Evolutionary conservation across 2,888 invertebrate genomes (phyloP), one percentile per base, ranked within the genome.

Genomic region (Dicranocentrus wangi): DNA sequence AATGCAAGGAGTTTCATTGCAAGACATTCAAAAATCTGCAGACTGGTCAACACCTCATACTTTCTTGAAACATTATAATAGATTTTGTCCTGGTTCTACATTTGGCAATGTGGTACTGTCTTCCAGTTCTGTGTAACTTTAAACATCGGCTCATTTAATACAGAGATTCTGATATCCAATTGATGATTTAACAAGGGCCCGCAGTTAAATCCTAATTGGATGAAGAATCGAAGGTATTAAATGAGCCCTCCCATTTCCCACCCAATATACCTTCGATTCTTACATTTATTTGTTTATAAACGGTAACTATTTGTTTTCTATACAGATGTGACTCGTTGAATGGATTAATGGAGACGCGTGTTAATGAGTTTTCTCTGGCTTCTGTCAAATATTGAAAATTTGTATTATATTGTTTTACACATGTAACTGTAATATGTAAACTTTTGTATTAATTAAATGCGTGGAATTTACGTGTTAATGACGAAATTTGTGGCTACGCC

Each of bases 81-180:
- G 39, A n/a, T 17, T 47, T 10, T n/a, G 47, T 47, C 17, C 17
- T 17, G 5, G 47, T 13, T 5, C n/a, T 17, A 7, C 39, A 39
- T 39, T 39, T 13, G 39, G 8, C 8, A 8, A 7, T 7, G 39
- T 13, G 13, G 39, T 39, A 39, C 39, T 8, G 39, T 39, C 39
- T 39, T 8, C 3, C 5, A 13, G 3, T 17, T 47, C 47, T 17
- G 15, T n/a, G 47, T 47, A 10, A 17, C 47, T 47, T 47, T 47
- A 17, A 47, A 47, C 47, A 15, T 47, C 47, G 47, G 47, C 47
- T 47, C 5, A 47, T 47, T 47, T 5, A 13, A 47, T 47, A 15
- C n/a, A 10, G 47, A 47, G 47, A 47, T 47, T 47, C 5, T 47
- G 47, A 47, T 15, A 17, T 47, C 47, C 47, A 47, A 47, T 47